Base-by-base conservation (phyloP, 2,888 invertebrate species). In the Sclerodermus sp. region DNA sequence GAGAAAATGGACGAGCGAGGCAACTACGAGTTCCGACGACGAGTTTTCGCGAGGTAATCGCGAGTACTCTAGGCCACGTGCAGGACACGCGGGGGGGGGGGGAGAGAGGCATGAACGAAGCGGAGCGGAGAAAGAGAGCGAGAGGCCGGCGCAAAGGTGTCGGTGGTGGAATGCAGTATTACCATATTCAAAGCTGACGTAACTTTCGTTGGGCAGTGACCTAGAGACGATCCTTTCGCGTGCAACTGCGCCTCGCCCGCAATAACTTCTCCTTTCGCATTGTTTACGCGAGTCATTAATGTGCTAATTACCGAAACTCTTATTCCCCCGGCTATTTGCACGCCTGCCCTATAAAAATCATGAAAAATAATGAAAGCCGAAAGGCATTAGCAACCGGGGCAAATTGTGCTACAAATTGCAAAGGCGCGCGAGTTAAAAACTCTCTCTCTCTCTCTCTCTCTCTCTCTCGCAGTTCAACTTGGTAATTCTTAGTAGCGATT, bases 121-220 rank as follows among this genome's bases (percentile, higher is more conserved):
- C n/a, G n/a, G n/a, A n/a, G n/a, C n/a, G 47, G 42, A 39, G 51
- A 53, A 34, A 39, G 47, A 53, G 45, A 45, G 46, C 16, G 46
- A 51, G 44, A 49, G 42, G 53, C 46, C 48, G 55, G 64, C n/a
- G n/a, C 59, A 57, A 64, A 68, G 67, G 67, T 64, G 62, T 58
- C 60, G 68, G 63, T 55, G 62, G 51, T 65, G 71, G 71, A 72
- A 72, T 72, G 71, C 68, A 54, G 71, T 72, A 71, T 71, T 71
- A 67, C 71, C 71, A 72, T 72, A 72, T 70, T 64, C 60, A 72
- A 72, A 66, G 63, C 68, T 72, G 72, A 71, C 70, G 71, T 71
- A 72, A 72, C 71, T 70, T 70, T 71, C 64, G 68, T 71, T 72
- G 71, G 72, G 60, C 69, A 72, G 68, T 72, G 71, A 72, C 71